A percentile compares a stretch with the other conserved stretches of the same genome.
Evolutionary conservation across 2,113 vertebrate species (phyloP).

Genomic region (Pluvianellus socialis): DNA sequence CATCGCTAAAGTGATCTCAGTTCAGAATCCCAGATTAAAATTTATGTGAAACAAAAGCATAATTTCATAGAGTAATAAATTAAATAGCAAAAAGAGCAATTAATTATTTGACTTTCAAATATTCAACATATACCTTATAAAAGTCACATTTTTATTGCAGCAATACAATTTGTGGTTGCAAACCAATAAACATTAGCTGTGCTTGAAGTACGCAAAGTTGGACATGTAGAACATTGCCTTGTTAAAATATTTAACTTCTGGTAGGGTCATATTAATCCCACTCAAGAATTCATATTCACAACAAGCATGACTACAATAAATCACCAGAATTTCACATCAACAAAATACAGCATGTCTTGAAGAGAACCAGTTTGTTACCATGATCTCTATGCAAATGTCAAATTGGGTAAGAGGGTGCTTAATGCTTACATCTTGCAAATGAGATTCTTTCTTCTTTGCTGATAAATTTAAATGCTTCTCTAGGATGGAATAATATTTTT

Average conservation of each 20-base stretch:
- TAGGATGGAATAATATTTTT: conserved; percentile 93
- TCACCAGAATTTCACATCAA: not conserved
- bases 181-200: not conserved
- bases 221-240: not conserved
- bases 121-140: not conserved
- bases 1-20: not conserved
- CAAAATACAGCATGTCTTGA: not conserved
- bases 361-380: not conserved
- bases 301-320: not conserved
- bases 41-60: not conserved
- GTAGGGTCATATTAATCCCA: not conserved
- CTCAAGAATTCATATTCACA: not conserved
- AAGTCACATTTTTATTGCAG: not conserved
- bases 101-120: not conserved
- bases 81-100: not conserved
- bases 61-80: not conserved
- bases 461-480: conserved; percentile 94
- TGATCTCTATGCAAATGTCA: not conserved
- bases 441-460: conserved; percentile 93
- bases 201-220: not conserved
- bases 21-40: not conserved
- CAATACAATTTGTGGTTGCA: not conserved
- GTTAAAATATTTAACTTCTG: not conserved
- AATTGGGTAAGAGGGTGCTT: not conserved
- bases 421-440: conserved; percentile 90